A percentile compares a stretch with the other conserved stretches of the same genome.
Evolutionary conservation across 1,140 invertebrate species (phyloP).

Genomic region (Bombus terrestris): DNA sequence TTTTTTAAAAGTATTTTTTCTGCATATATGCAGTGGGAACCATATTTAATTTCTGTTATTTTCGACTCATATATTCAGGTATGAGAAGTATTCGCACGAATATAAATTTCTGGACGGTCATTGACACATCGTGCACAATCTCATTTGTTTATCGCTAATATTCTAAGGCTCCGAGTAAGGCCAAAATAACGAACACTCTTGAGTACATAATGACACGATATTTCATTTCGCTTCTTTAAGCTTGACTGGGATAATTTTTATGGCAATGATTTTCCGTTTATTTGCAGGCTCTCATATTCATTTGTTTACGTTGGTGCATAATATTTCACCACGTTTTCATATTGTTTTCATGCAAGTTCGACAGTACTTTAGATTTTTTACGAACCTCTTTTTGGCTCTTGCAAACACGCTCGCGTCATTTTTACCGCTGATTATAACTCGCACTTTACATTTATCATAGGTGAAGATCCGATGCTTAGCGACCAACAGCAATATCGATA

Average conservation of each 20-base stretch:
- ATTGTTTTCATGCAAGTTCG: slow-evolving; percentile 34
- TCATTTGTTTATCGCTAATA: background rate
- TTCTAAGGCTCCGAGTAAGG: slow-evolving; percentile 10
- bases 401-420: background rate
- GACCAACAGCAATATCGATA: slow-evolving; percentile 94
- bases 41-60: background rate
- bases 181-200: background rate
- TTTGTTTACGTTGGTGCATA: slow-evolving; percentile 36
- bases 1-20: background rate
- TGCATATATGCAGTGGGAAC: background rate
- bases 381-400: background rate
- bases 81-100: background rate
- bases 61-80: background rate
- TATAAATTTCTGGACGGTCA: background rate
- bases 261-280: slow-evolving; percentile 55
- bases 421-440: background rate
- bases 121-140: background rate
- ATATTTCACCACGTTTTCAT: slow-evolving; percentile 40
- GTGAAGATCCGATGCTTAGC: slow-evolving; percentile 89
- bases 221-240: slow-evolving; percentile 54
- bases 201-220: slow-evolving; percentile 38
- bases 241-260: slow-evolving; percentile 54
- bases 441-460: slow-evolving; percentile 80
- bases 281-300: slow-evolving; percentile 55
- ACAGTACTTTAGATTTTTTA: slow-evolving; percentile 26